Percentiles rank a stretch among this genome's conserved stretches.
Conservation (phyloP, 2,113 vertebrate species). For the Genyomyrus donnyi region DNA sequence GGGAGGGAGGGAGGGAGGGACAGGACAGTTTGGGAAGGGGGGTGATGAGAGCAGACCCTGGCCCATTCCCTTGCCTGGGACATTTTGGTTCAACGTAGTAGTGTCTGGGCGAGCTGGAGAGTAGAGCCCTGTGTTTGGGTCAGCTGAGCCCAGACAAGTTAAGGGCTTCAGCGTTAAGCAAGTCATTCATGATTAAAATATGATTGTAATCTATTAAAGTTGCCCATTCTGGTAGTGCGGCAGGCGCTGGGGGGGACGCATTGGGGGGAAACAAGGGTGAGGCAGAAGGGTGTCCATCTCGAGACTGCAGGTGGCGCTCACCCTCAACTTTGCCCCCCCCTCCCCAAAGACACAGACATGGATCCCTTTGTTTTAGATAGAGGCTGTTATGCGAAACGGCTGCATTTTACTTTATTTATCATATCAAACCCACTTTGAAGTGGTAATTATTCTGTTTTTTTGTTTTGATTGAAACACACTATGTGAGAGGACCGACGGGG, state of each 20-base stretch:
- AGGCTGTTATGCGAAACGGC: background rate
- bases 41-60: background rate
- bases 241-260: no score
- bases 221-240: background rate
- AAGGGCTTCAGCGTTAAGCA: background rate
- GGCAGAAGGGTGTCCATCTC: background rate
- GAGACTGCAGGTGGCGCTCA: background rate
- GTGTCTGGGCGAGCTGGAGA: background rate
- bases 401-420: conserved; percentile 43
- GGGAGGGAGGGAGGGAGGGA: background rate
- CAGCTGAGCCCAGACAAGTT: background rate
- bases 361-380: background rate
- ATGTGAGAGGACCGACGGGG: background rate
- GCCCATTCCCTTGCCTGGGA: background rate
- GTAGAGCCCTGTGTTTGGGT: background rate
- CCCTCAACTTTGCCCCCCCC: background rate
- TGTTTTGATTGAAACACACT: conserved; percentile 69
- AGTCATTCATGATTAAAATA: background rate
- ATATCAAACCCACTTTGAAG: conserved; percentile 74
- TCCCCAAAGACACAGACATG: background rate
- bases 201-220: background rate
- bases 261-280: no score
- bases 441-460: conserved; percentile 73
- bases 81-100: background rate
- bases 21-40: background rate